Evolutionary conservation across 2,888 invertebrate species (phyloP).

Genomic region (Lithophane semibrunnea): DNA sequence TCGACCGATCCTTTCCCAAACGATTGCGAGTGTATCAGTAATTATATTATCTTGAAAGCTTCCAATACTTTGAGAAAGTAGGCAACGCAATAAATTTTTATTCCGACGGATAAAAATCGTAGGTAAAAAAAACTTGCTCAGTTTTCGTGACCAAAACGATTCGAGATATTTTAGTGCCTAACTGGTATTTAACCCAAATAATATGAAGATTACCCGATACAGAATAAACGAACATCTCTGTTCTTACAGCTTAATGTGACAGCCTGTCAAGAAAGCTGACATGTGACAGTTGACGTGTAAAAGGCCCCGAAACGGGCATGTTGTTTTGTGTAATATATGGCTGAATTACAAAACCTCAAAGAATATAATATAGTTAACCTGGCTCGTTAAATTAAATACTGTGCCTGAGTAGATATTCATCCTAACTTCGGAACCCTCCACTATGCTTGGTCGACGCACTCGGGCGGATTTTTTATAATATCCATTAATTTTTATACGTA

Average conservation of each 20-base stretch:
- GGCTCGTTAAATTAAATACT: not conserved
- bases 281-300: not conserved
- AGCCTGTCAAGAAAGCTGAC: not conserved
- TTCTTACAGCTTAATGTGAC: not conserved
- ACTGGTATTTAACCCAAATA: not conserved
- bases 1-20: not conserved
- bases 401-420: not conserved
- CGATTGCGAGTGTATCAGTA: slow-evolving; percentile 14
- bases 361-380: too few species aligned
- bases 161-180: not conserved
- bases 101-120: not conserved
- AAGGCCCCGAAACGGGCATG: too few species aligned
- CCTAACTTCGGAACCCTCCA: not conserved
- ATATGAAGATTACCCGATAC: not conserved
- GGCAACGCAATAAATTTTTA: not conserved
- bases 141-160: not conserved
- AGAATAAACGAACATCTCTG: not conserved
- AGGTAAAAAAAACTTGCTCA: not conserved
- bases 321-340: not conserved
- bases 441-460: not conserved
- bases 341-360: not conserved
- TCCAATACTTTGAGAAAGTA: not conserved
- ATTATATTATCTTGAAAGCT: slow-evolving; percentile 29
- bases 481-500: not conserved
- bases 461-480: not conserved